Base-by-base conservation (phyloP, 2,888 invertebrate species). In the Melinaea menophilus region DNA sequence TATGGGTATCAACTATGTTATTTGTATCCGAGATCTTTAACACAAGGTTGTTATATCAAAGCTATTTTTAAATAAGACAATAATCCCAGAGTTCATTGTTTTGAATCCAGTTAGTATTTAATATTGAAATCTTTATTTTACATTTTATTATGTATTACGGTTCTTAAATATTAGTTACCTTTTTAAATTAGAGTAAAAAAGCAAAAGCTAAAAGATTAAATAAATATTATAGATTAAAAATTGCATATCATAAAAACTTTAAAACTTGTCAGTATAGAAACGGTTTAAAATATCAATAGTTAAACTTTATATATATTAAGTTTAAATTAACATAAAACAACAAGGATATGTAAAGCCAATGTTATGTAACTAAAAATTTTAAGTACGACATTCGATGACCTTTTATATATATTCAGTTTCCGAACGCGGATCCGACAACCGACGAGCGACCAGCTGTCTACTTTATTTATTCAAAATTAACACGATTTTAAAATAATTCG, bases 381-480 rank as follows among this genome's bases (percentile, higher is more conserved):
- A 67, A 63, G 63, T 63, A 48, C 64, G 51, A 67, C 59, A 68
- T 68, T 66, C 68, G 69, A 68, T 65, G 70, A 69, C 70, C 68
- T 70, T 70, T 65, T 47, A 58, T 61, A 46, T 63, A 56, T 54
- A 67, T 63, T 63, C 58, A 59, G 61, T 60, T 67, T 55, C 61
- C 62, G 54, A 69, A 70, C 55, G 64, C 70, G 70, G 70, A 70
- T 70, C 59, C 65, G 12, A 64, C 59, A 62, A 67, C 59, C 65
- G 12, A 64, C 59, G 61, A 67, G 65, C 66, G 70, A 67, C 70
- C 69, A 67, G 69, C 69, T 66, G 70, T 70, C 70, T 70, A 65
- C 62, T 65, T 68, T 67, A 70, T 70, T 64, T 61, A 65, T 65
- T 56, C 56, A 12, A 63, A 56, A 55, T 55, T 62, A 62, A 55